These are phyloP conservation scores for Plagodis pulveraria DNA, from an alignment of 2,888 invertebrate species.

Conservation along the genomic window DNA sequence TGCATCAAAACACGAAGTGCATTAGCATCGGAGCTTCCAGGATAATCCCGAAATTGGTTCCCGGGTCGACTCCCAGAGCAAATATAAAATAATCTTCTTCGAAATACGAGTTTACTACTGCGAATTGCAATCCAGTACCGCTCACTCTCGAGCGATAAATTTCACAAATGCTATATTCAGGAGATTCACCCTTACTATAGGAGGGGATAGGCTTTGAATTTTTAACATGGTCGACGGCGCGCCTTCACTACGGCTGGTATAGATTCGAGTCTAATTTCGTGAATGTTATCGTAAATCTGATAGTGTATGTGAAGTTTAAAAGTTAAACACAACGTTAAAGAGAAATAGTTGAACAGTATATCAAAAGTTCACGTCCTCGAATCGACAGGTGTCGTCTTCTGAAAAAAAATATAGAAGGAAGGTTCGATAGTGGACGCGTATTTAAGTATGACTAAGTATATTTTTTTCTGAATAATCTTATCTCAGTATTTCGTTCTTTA, in stretches of 20 bases:
- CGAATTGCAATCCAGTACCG: conserved; percentile 36
- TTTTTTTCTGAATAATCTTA: too few relatives aligned
- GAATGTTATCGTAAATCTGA: too few relatives aligned
- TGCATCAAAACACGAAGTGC: conserved; percentile 30
- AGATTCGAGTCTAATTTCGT: conserved; percentile 13
- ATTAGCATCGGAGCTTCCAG: conserved; percentile 26
- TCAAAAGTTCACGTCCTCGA: too few relatives aligned
- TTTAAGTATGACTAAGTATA: too few relatives aligned
- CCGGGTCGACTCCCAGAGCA: conserved; percentile 22
- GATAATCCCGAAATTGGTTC: conserved; percentile 31
- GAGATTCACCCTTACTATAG: conserved; percentile 37
- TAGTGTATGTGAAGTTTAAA: too few relatives aligned
- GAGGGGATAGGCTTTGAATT: conserved; percentile 49
- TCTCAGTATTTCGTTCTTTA: too few relatives aligned
- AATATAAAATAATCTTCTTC: conserved; percentile 29
- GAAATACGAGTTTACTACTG: conserved; percentile 30
- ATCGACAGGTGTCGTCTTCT: too few relatives aligned
- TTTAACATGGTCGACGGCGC: conserved; percentile 58
- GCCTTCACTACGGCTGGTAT: conserved; percentile 37
- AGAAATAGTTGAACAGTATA: too few relatives aligned
- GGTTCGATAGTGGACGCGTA: too few relatives aligned
- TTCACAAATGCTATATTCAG: conserved; percentile 47
- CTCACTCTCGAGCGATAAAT: conserved; percentile 49
- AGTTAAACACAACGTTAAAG: too few relatives aligned
- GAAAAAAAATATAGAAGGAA: too few relatives aligned